Evolutionary conservation across 2,797 vertebrate species (phyloP).

Genomic region (Percopsis omiscomaycus): DNA sequence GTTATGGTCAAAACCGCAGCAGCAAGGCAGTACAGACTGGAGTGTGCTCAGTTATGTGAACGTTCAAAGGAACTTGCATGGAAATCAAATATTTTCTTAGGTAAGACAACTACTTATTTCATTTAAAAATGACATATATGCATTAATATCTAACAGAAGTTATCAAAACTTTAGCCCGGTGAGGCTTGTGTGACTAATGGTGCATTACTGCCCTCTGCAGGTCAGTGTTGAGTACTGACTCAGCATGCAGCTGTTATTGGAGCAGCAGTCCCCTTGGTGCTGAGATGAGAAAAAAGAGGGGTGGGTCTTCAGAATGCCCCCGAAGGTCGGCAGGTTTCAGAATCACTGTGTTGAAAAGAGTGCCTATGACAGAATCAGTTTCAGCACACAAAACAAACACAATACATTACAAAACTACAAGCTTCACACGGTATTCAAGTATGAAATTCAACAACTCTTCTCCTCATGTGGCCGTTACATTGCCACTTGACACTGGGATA

Average conservation of each 20-base stretch:
- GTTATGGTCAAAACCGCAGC: constrained; percentile 70
- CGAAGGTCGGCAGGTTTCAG: constrained; percentile 27
- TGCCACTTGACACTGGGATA: constrained; percentile 19
- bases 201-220: constrained; percentile 56
- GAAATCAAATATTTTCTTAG: constrained; percentile 42
- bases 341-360: constrained; percentile 44
- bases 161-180: too few relatives aligned
- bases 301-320: constrained; percentile 28
- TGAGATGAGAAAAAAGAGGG: constrained; percentile 9
- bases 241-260: constrained; percentile 55
- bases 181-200: not conserved
- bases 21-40: constrained; percentile 85
- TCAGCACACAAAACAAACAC: not conserved
- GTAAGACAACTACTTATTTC: constrained; percentile 32
- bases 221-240: constrained; percentile 56
- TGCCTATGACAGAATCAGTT: constrained; percentile 52
- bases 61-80: constrained; percentile 15
- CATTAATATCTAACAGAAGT: too few relatives aligned
- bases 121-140: too few relatives aligned
- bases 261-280: constrained; percentile 37
- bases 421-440: constrained; percentile 21
- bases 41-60: constrained; percentile 94
- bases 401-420: constrained; percentile 2
- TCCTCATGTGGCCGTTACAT: not conserved
- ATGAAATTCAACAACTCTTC: not conserved